A percentile compares a stretch with the other conserved stretches of the same genome.
These are phyloP conservation scores for Gavia stellata DNA, from an alignment of 2,113 vertebrate genomes.

Conservation along the genomic window DNA sequence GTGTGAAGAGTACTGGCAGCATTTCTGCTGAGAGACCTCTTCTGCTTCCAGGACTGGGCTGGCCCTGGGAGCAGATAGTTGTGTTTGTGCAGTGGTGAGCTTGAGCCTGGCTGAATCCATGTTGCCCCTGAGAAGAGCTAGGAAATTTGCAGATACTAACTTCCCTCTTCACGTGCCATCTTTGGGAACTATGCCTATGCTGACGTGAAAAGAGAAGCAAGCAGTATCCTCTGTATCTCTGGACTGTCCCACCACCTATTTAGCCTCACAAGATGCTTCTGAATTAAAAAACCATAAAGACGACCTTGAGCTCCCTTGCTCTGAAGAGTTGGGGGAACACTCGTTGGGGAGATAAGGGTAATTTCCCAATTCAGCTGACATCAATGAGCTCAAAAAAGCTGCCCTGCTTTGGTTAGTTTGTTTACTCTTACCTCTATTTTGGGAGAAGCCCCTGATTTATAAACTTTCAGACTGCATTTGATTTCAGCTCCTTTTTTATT, in stretches of 20 bases:
- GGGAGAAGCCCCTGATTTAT: not conserved
- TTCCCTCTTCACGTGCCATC: not conserved
- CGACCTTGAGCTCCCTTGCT: not conserved
- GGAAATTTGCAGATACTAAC: not conserved
- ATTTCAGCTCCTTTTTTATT: not conserved
- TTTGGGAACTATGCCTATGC: not conserved
- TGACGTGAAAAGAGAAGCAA: not conserved
- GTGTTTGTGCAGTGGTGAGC: not conserved
- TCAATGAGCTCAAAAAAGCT: not conserved
- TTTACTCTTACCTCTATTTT: not conserved
- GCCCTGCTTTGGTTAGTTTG: not conserved
- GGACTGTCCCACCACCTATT: not conserved
- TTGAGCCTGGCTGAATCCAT: not conserved
- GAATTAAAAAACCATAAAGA: not conserved
- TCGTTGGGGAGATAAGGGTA: not conserved
- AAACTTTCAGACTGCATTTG: not conserved
- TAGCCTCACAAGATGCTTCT: not conserved
- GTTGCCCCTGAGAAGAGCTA: not conserved
- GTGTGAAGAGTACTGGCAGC: not conserved
- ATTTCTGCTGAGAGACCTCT: fast-evolving
- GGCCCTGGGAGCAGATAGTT: not conserved
- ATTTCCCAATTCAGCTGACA: not conserved
- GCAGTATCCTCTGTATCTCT: not conserved
- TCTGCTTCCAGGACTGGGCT: not conserved
- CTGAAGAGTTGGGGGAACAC: not conserved